Evolutionary conservation across 2,888 invertebrate species (phyloP), one percentile per base, ranked within the genome.

Genomic region (Callyntrura sp.): DNA sequence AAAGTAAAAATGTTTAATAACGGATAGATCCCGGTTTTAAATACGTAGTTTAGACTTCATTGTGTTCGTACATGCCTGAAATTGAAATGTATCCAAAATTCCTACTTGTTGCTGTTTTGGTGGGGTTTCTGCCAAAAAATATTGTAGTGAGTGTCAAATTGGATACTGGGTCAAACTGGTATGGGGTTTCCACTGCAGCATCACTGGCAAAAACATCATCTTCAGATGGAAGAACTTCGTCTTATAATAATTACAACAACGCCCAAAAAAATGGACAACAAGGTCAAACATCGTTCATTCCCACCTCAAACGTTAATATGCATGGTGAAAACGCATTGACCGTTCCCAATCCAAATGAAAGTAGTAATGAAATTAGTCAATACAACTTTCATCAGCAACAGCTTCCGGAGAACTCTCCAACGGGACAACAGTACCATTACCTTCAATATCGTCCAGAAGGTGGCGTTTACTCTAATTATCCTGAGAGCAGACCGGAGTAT

Each of bases 111-210:
- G n/a, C 76, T 9, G 48, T 35, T n/a, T 9, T 60, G 28, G 62
- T 82, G 23, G 23, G 28, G 0, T 23, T 25, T 51, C 17, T 48
- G 3, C n/a, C 45, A 76, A 9, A 17, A 62, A 70, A 48, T 23
- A 43, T 48, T 70, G 68, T 35, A 4, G 17, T 25, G 35, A n/a
- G 35, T 35, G 12, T 43, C 8, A 86, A 87, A 55, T 17, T 68
- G 23, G 79, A 48, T 35, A 12, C 68, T 17, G 86, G 87, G 9
- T 81, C 81, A 0, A 81, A 70, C 25, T 87, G 87, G 87, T 60
- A 70, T 11, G 23, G n/a, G n/a, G 12, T 57, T 2, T 28, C 28
- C 28, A 17, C 70, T 1, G 48, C 48, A 25, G 25, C 48, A n/a
- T 25, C 28, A 0, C 17, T 57, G 6, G 57, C 57, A 17, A 57